Conservation (phyloP, 2,888 invertebrate species). For the Helicoverpa assulta region DNA sequence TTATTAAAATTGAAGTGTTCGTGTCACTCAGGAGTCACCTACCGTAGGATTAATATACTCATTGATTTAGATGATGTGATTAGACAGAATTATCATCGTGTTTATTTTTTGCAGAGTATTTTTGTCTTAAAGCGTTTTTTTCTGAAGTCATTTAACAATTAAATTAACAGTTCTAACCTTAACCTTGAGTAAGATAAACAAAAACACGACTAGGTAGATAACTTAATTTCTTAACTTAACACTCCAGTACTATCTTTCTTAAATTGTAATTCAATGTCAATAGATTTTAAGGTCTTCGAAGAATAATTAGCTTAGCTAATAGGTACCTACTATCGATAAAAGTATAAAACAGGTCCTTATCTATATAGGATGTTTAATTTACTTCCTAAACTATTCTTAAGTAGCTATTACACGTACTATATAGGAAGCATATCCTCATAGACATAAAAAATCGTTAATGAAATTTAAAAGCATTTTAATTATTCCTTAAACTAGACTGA, state of each 20-base stretch:
- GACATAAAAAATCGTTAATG: not conserved
- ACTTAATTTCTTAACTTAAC: conserved; percentile 2
- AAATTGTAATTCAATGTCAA: not conserved
- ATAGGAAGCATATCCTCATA: too few relatives aligned
- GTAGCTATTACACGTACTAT: too few relatives aligned
- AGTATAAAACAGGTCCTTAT: not conserved
- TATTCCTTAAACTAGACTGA: conserved; percentile 6
- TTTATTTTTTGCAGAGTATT: not conserved
- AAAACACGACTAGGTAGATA: not conserved
- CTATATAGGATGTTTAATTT: too few relatives aligned
- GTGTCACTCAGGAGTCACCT: not conserved
- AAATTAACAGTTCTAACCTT: conserved; percentile 16
- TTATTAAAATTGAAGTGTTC: not conserved
- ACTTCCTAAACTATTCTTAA: too few relatives aligned
- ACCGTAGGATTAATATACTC: not conserved
- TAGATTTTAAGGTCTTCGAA: not conserved
- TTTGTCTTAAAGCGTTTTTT: not conserved
- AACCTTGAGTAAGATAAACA: conserved; percentile 22
- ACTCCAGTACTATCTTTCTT: not conserved
- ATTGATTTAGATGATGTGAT: not conserved
- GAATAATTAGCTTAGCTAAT: too few relatives aligned
- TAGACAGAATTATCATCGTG: not conserved
- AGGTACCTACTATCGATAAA: not conserved
- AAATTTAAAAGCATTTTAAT: not conserved
- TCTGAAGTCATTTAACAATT: not conserved